These are phyloP conservation scores for Limonius californicus DNA, from an alignment of 1,140 invertebrate species.

Conservation along the genomic window DNA sequence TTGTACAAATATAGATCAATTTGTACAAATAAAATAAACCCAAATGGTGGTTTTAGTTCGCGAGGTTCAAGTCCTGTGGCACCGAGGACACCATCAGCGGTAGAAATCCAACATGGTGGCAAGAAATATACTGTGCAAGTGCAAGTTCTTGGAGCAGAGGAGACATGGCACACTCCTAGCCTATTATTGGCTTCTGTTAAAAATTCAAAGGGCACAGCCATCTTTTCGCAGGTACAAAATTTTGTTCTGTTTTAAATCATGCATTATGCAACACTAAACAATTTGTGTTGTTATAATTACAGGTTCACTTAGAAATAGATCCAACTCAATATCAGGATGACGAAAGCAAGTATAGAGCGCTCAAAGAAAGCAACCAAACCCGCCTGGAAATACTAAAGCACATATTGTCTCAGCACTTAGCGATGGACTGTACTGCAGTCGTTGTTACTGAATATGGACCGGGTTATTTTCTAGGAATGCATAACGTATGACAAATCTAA, in stretches of 20 bases:
- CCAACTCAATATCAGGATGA: conserved; percentile 61
- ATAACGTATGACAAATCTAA: conserved; percentile 64
- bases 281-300: too few relatives aligned
- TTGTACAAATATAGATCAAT: too few relatives aligned
- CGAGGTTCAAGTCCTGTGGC: conserved; percentile 45
- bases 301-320: conserved; percentile 64
- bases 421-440: conserved; percentile 58
- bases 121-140: conserved; percentile 66
- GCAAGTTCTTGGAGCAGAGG: conserved; percentile 73
- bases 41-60: too few relatives aligned
- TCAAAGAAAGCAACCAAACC: conserved; percentile 60
- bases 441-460: conserved; percentile 53
- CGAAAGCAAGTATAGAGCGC: conserved; percentile 58
- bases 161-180: conserved; percentile 81
- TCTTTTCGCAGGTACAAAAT: conserved; percentile 72
- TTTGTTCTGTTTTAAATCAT: too few relatives aligned
- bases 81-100: conserved; percentile 53
- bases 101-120: conserved; percentile 63
- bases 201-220: conserved; percentile 61
- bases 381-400: conserved; percentile 75
- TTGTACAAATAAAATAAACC: too few relatives aligned
- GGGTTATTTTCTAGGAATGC: conserved; percentile 72
- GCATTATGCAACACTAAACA: too few relatives aligned
- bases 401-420: conserved; percentile 65
- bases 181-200: conserved; percentile 66